Percentiles rank a stretch among this genome's conserved stretches.
Evolutionary conservation across 2,888 invertebrate genomes (phyloP).

Genomic region (Pasiphila rectangulata): DNA sequence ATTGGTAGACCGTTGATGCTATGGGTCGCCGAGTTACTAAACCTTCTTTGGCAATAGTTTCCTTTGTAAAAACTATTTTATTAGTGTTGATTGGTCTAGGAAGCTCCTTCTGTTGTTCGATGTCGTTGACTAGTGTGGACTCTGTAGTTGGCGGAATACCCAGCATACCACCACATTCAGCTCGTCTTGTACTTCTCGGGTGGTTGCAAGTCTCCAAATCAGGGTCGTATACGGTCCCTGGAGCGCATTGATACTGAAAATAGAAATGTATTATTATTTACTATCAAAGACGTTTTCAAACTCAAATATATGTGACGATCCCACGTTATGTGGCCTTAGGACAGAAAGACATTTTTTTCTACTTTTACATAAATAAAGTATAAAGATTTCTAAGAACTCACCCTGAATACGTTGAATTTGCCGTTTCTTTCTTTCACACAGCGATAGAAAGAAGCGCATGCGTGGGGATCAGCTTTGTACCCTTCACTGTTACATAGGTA

Average conservation of each 20-base stretch:
- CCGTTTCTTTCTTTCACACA: constrained; percentile 83
- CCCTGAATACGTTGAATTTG: constrained; percentile 79
- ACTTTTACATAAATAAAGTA: too few relatives aligned
- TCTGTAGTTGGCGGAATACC: constrained; percentile 41
- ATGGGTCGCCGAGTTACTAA: neutral
- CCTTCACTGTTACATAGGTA: constrained; percentile 85
- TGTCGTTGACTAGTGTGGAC: constrained; percentile 65
- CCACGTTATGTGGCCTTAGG: too few relatives aligned
- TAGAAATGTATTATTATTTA: constrained; percentile 8
- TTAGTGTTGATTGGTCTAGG: constrained; percentile 57
- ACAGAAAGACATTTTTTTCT: too few relatives aligned
- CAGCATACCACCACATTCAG: constrained; percentile 81
- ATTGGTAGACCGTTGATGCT: constrained; percentile 4
- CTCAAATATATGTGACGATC: too few relatives aligned
- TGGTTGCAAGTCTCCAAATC: constrained; percentile 85
- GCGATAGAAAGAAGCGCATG: constrained; percentile 88
- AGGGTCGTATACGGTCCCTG: constrained; percentile 88
- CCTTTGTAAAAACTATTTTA: constrained; percentile 34
- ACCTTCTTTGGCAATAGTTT: constrained; percentile 19
- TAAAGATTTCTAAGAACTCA: constrained; percentile 40
- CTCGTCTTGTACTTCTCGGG: constrained; percentile 84
- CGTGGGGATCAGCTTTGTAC: constrained; percentile 85
- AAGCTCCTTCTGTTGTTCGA: constrained; percentile 57
- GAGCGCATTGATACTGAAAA: constrained; percentile 86
- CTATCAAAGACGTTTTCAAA: too few relatives aligned